A percentile compares a stretch with the other conserved stretches of the same genome.
These are phyloP conservation scores for Tipula lateralis DNA, from an alignment of 2,888 invertebrate species.

Conservation along the genomic window DNA sequence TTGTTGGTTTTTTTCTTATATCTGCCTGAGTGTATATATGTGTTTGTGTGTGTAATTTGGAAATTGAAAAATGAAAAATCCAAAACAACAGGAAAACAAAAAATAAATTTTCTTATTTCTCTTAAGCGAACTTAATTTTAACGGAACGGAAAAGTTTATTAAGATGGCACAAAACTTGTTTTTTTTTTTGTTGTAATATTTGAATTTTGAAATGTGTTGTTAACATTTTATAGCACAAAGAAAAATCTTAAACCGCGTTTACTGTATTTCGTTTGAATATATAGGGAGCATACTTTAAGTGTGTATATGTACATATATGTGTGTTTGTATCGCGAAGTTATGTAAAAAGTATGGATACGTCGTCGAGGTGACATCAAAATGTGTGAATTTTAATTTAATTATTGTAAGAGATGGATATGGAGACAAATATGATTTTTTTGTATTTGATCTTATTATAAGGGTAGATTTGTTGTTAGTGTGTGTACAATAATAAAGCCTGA, in stretches of 20 bases:
- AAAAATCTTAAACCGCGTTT: not conserved
- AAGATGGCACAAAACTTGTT: not conserved
- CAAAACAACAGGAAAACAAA: not conserved
- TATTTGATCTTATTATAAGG: no score
- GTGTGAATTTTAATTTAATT: slow-evolving; percentile 3
- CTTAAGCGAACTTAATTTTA: not conserved
- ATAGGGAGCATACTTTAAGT: not conserved
- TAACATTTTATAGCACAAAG: not conserved
- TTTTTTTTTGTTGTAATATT: not conserved
- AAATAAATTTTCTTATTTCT: not conserved
- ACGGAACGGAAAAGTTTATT: not conserved
- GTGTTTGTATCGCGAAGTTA: no score
- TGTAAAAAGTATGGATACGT: not conserved
- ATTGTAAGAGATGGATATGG: not conserved
- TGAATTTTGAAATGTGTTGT: not conserved
- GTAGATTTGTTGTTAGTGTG: no score
- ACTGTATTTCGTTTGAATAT: not conserved
- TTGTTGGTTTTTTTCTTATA: no score
- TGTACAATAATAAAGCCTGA: no score
- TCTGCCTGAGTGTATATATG: not conserved
- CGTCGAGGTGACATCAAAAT: not conserved
- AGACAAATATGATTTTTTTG: no score
- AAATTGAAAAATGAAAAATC: not conserved
- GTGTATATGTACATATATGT: not conserved
- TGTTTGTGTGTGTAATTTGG: not conserved